Conservation (phyloP, 2,113 vertebrate species). For the Myiozetetes cayanensis region DNA sequence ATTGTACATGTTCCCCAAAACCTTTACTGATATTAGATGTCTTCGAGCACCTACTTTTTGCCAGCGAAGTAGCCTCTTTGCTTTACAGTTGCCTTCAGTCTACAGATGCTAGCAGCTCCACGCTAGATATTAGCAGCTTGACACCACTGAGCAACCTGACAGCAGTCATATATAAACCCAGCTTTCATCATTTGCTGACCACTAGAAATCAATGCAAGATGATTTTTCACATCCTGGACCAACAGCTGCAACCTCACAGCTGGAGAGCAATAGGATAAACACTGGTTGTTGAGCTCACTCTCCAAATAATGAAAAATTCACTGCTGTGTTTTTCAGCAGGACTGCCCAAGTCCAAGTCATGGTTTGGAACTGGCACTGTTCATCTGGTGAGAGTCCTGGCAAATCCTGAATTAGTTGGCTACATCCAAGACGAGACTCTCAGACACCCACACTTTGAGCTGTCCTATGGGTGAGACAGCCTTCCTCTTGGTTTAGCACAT, state of each 20-base stretch:
- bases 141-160: not conserved
- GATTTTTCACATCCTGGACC: not conserved
- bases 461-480: fast-evolving
- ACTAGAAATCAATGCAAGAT: not conserved
- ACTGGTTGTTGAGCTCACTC: not conserved
- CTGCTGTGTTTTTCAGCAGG: not conserved
- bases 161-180: not conserved
- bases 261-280: not conserved
- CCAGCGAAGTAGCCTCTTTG: not conserved
- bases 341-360: not conserved
- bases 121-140: not conserved
- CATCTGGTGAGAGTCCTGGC: not conserved
- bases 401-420: not conserved
- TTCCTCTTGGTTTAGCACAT: not conserved
- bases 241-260: not conserved
- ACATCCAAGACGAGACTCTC: not conserved
- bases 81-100: not conserved
- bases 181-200: not conserved
- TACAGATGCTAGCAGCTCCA: not conserved
- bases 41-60: not conserved
- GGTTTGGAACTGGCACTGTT: not conserved
- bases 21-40: not conserved
- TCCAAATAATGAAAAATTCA: not conserved
- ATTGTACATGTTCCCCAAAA: not conserved
- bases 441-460: not conserved